Percentiles rank a stretch among this genome's conserved stretches.
Evolutionary conservation across 1,140 invertebrate genomes (phyloP).

Genomic region (Caenorhabditis remanei): DNA sequence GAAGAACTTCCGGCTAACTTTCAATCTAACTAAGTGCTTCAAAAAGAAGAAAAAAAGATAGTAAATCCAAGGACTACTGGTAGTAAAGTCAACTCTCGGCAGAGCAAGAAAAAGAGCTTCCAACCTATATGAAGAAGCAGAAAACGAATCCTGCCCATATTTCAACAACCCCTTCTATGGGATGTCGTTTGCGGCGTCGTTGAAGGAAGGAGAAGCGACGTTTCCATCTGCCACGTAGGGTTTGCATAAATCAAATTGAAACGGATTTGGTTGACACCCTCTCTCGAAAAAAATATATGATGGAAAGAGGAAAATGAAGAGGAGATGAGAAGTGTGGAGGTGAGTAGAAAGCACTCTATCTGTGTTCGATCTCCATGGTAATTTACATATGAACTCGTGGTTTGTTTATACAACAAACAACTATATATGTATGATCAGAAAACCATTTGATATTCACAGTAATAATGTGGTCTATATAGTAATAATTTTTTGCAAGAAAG

Average conservation of each 20-base stretch:
- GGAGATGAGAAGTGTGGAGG: background rate
- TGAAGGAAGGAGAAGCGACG: constrained; percentile 6
- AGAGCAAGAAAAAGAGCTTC: background rate
- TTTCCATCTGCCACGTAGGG: constrained; percentile 36
- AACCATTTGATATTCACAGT: too few species aligned
- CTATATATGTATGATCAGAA: too few species aligned
- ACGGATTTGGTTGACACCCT: constrained; percentile 35
- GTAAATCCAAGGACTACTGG: background rate
- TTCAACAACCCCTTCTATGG: constrained; percentile 43
- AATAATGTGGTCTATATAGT: too few species aligned
- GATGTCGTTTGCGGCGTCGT: constrained; percentile 34
- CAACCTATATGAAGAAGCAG: background rate
- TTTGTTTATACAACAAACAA: too few species aligned
- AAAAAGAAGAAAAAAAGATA: background rate
- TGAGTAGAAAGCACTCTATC: background rate
- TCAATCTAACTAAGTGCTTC: constrained; percentile 8
- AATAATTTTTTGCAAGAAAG: too few species aligned
- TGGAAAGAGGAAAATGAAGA: background rate
- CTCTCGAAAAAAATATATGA: constrained; percentile 10
- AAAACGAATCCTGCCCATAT: constrained; percentile 36
- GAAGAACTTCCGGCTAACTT: too few species aligned
- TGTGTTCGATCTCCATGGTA: background rate
- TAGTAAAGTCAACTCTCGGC: background rate
- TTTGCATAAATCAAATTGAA: constrained; percentile 52
- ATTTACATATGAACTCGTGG: background rate